Conservation (phyloP, 2,888 invertebrate genomes). For the Calliopum simillimum region DNA sequence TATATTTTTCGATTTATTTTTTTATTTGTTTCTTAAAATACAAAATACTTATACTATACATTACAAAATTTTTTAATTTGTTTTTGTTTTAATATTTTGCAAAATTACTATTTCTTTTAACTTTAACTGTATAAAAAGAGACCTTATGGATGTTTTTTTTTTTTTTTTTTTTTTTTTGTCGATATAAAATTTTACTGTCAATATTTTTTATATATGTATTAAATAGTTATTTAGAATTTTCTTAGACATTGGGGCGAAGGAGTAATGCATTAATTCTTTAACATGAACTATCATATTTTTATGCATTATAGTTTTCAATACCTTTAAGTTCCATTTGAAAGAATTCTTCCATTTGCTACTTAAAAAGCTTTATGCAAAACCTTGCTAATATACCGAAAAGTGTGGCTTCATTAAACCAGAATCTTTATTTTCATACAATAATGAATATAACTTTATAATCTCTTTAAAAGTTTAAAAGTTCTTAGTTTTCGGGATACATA, state of each 20-base stretch:
- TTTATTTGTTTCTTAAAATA: conserved; percentile 13
- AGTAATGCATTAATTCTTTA: neutral
- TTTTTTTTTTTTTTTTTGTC: conserved; percentile 39
- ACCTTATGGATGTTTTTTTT: conserved; percentile 35
- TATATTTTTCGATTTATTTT: conserved; percentile 1
- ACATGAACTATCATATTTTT: conserved; percentile 52
- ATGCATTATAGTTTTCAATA: conserved; percentile 40
- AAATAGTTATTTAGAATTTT: conserved; percentile 42
- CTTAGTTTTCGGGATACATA: no score
- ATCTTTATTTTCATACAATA: no score
- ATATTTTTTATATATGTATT: no score
- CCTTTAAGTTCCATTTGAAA: no score
- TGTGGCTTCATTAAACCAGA: no score
- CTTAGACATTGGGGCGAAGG: conserved; percentile 17
- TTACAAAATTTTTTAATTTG: conserved; percentile 43
- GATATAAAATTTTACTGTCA: no score
- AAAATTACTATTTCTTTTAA: conserved; percentile 34
- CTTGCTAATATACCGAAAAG: no score
- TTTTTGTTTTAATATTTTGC: conserved; percentile 39
- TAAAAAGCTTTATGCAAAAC: no score
- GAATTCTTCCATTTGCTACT: no score
- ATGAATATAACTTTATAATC: no score
- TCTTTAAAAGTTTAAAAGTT: no score
- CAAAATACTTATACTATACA: conserved; percentile 25
- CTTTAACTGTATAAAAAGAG: conserved; percentile 40